Base-by-base conservation (phyloP, 2,888 invertebrate species). In the Andrena hattorfiana region DNA sequence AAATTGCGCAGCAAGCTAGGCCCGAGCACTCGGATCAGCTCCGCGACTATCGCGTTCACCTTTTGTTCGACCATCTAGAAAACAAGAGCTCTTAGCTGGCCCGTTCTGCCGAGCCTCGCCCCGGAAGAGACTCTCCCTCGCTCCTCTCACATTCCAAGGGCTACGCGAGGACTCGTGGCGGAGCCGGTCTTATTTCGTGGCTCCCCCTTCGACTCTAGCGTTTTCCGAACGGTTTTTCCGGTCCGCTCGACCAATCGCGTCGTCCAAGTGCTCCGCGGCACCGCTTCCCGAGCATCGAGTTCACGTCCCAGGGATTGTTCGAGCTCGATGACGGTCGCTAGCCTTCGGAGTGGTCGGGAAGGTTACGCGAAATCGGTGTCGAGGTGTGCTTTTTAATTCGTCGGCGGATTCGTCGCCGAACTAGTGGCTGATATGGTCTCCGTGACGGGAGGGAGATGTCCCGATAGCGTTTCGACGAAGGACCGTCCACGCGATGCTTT, bases 1-100 rank as follows among this genome's bases (percentile, higher is more conserved):
- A 96, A 95, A 82, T 95, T 95, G 85, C 96, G 95, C 85, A 97
- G 95, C 88, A 98, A 94, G 81, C 96, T 95, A 56, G 97, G 96
- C 66, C 97, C 97, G 92, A 98, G 95, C 84, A 96, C 95, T 92
- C 97, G 96, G 94, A 98, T 96, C 91, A 97, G 94, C 94, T 96
- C 95, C 93, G 96, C 95, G 86, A 96, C 96, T 93, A 97, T 95
- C 94, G 96, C 95, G 95, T 97, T 97, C 94, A 97, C 96, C 94
- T 96, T 97, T 94, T 96, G 95, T 95, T 97, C 97, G 95, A 97
- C 95, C 93, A 97, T 96, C 97, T 96, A 95, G 89, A 94, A 94
- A 94, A 92, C 87, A 89, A 89, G 10, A 77, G 83, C 83, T 60
- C 86, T 87, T 84, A 84, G 77, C 84, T 70, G 66, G 59, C 69